Evolutionary conservation across 2,888 invertebrate species (phyloP).

Genomic region (Minunthozetes semirufus): DNA sequence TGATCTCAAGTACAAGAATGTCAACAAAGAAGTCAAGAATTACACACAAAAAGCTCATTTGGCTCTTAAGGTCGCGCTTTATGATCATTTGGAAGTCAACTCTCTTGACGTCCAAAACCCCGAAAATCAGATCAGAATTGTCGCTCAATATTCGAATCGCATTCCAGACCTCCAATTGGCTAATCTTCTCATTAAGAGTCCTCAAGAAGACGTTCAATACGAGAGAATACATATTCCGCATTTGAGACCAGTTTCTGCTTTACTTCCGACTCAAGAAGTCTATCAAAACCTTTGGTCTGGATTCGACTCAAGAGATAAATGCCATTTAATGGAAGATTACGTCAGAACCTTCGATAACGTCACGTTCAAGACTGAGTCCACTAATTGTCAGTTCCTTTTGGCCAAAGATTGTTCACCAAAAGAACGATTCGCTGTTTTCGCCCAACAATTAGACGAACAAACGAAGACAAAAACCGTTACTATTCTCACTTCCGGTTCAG

Average conservation of each 20-base stretch:
- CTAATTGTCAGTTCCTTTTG: conserved; percentile 33
- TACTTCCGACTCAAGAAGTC: neutral
- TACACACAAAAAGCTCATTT: conserved; percentile 26
- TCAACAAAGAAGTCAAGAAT: conserved; percentile 22
- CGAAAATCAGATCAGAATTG: conserved; percentile 18
- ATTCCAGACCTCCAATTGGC: conserved; percentile 38
- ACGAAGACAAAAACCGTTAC: conserved; percentile 34
- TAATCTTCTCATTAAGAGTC: conserved; percentile 36
- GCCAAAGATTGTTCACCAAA: conserved; percentile 36
- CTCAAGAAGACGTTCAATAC: conserved; percentile 34
- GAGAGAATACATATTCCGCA: conserved; percentile 27
- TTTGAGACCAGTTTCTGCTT: conserved; percentile 28
- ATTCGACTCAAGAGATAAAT: conserved; percentile 12
- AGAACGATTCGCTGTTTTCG: conserved; percentile 33
- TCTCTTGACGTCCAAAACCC: conserved; percentile 1
- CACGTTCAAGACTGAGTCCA: conserved; percentile 15
- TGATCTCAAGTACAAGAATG: conserved; percentile 30
- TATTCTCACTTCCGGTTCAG: conserved; percentile 17
- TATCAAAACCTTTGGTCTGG: conserved; percentile 11
- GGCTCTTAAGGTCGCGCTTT: conserved; percentile 37
- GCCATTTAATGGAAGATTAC: conserved; percentile 31
- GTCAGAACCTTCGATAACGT: conserved; percentile 39
- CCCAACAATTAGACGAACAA: conserved; percentile 7
- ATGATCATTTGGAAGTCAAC: conserved; percentile 32
- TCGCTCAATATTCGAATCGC: conserved; percentile 37